phyloP scores from a whole-genome alignment of 2,113 vertebrate genomes.

The Ploceus nigricollis region DNA sequence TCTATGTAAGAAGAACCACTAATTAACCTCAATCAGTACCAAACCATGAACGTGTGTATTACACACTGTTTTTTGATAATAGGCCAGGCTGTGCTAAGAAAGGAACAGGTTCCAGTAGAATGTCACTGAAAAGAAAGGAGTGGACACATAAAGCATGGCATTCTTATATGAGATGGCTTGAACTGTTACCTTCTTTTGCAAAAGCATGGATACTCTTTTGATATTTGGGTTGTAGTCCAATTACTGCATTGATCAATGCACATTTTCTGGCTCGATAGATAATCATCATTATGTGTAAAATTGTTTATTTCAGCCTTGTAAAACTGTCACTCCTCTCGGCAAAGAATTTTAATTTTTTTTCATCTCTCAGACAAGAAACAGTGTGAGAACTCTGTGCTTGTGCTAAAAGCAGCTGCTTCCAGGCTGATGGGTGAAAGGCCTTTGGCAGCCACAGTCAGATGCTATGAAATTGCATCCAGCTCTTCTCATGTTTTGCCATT shows the following conservation, averaged over 20 bases:
- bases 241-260: background rate
- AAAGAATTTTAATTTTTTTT: background rate
- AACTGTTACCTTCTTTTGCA: background rate
- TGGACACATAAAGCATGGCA: background rate
- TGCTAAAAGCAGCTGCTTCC: background rate
- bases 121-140: conserved; percentile 32
- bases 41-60: conserved; percentile 57
- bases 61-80: conserved; percentile 46
- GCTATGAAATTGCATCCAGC: background rate
- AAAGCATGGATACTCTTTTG: background rate
- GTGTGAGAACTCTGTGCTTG: background rate
- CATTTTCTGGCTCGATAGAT: background rate
- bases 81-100: conserved; percentile 60
- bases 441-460: background rate
- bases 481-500: background rate
- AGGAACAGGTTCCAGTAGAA: conserved; percentile 15
- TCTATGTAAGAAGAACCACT: conserved; percentile 65
- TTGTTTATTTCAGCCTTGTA: background rate
- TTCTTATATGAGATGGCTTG: background rate
- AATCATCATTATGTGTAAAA: background rate
- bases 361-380: background rate
- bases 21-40: conserved; percentile 69
- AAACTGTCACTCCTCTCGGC: background rate
- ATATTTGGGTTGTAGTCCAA: background rate
- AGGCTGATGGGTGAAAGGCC: background rate